Conservation (phyloP, 2,888 invertebrate genomes). For the Philonicus albiceps region DNA sequence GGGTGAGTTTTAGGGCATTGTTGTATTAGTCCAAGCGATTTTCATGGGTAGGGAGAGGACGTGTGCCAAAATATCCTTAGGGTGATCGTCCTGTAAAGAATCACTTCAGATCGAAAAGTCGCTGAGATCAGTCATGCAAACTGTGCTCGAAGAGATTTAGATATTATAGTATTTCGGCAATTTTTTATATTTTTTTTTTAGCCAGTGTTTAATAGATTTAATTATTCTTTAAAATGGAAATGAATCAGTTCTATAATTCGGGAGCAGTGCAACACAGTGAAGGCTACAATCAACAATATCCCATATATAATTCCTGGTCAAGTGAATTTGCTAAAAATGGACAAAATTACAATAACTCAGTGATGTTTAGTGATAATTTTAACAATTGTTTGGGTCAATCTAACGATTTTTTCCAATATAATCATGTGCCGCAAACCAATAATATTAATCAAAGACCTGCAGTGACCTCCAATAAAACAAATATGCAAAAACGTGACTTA, state of each 20-base stretch:
- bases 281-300: background rate
- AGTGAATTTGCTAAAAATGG: background rate
- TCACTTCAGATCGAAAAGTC: constrained; percentile 53
- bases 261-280: background rate
- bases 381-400: background rate
- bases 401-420: background rate
- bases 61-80: constrained; percentile 46
- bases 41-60: constrained; percentile 16
- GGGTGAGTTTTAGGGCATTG: constrained; percentile 44
- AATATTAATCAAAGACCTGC: background rate
- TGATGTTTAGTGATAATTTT: background rate
- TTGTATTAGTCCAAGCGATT: background rate
- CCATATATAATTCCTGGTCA: background rate
- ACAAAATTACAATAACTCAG: background rate
- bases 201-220: background rate
- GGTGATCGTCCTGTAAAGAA: constrained; percentile 48
- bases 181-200: background rate
- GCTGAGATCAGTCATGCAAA: background rate
- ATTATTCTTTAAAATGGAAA: background rate
- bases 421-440: background rate
- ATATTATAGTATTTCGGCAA: background rate
- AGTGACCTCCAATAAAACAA: background rate
- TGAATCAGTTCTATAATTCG: background rate
- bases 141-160: background rate
- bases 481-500: background rate